phyloP scores from a whole-genome alignment of 1,140 invertebrate genomes.

The Sarcophaga peregrina region DNA sequence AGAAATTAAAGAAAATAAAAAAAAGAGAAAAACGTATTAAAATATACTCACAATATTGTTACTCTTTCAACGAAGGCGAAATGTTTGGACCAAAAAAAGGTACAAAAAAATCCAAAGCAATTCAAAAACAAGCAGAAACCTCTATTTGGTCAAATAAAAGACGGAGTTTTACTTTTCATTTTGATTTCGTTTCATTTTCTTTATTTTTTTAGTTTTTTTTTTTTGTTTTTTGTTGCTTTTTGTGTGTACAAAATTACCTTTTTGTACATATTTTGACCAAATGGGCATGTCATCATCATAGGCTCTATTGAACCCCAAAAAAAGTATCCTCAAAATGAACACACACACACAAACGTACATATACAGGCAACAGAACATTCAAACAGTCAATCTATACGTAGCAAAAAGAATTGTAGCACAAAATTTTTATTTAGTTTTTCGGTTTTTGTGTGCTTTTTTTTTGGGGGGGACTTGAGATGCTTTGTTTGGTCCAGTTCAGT shows the following conservation, averaged over 20 bases:
- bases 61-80: background rate
- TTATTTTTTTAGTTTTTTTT: background rate
- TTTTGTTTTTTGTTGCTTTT: background rate
- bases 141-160: background rate
- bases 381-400: background rate
- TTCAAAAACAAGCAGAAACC: constrained; percentile 8
- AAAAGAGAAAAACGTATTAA: background rate
- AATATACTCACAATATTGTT: constrained; percentile 16
- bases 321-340: background rate
- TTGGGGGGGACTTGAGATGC: background rate
- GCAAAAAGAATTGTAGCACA: background rate
- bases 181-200: background rate
- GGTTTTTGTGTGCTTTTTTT: background rate
- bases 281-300: constrained; percentile 40
- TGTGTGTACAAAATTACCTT: constrained; percentile 31
- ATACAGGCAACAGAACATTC: background rate
- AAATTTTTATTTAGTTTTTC: too few relatives aligned
- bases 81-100: background rate
- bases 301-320: constrained; percentile 32
- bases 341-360: background rate
- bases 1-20: background rate
- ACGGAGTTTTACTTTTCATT: constrained; percentile 8
- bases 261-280: constrained; percentile 38
- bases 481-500: constrained; percentile 22
- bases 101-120: background rate